Base-by-base conservation (phyloP, 2,113 vertebrate genomes). In the Hippocampus zosterae region DNA sequence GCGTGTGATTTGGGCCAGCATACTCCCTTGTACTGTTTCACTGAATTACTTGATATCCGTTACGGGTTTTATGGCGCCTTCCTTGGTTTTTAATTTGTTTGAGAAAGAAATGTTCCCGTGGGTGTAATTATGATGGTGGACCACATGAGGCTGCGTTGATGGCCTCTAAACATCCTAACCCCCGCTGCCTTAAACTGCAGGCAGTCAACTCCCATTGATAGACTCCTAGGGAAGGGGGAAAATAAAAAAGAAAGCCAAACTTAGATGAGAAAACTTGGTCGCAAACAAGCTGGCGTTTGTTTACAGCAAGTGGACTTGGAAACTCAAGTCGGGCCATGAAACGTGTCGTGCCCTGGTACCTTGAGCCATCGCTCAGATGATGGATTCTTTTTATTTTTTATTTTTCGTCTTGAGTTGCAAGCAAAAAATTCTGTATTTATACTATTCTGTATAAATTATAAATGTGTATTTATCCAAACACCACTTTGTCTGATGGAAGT, bases 71-170 rank as follows among this genome's bases (percentile, higher is more conserved):
- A 89, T 76, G 12, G 82, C 73, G 53, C 81, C 83, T 80, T 67
- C 87, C 90, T 80, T 76, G 85, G 72, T 76, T 88, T 91, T 91
- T 91, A 85, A 87, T 88, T 90, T 84, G 81, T 90, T 88, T 83
- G 76, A 84, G 82, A 85, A 87, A 83, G 86, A 86, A 73, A 83
- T 88, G 83, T 88, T 77, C 76, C 72, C 69, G 82, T 78, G 76
- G 69, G 78, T 87, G 79, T 93, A 90, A 91, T 91, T 91, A 85
- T 87, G 90, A 80, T 65, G 68, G 69, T 69, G 71, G 67, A 78
- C 81, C 84, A 88, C 87, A 86, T 72, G 79, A 85, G 81, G 75
- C 78, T 84, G 67, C 40, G 42, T 61, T 84, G 80, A 76, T 86
- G 77, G 79, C 77, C 87, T 67, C 78, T 89, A 90, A 91, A 90